phyloP scores from a whole-genome alignment of 2,113 vertebrate genomes.

The Climacteris rufus region DNA sequence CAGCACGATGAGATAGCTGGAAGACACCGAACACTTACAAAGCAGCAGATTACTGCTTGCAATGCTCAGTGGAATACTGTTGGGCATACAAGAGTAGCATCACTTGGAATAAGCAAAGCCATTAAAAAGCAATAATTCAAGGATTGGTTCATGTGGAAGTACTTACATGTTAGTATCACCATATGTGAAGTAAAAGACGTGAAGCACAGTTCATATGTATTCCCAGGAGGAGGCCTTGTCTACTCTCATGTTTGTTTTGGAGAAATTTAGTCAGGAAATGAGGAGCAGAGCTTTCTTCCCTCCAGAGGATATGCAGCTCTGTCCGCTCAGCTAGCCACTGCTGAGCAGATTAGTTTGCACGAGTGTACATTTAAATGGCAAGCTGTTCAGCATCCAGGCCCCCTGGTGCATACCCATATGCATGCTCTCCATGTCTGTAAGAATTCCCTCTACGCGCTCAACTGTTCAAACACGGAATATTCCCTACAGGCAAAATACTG shows the following conservation, averaged over 20 bases:
- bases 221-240: constrained; percentile 12
- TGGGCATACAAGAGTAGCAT: neutral
- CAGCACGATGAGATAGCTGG: constrained; percentile 69
- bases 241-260: constrained; percentile 6
- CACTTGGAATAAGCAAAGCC: neutral
- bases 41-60: neutral
- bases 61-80: neutral
- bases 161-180: neutral
- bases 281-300: neutral
- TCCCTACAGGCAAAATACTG: neutral
- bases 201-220: neutral
- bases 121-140: constrained; percentile 2
- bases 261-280: constrained; percentile 23
- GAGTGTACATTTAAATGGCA: constrained; percentile 32
- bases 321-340: constrained; percentile 19
- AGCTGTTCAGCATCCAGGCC: constrained; percentile 35
- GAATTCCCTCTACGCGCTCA: neutral
- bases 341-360: constrained; percentile 30
- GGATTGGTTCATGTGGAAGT: neutral
- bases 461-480: neutral
- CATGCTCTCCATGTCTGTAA: neutral
- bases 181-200: neutral
- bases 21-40: constrained; percentile 29
- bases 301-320: neutral
- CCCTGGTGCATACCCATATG: neutral